A percentile compares a stretch with the other conserved stretches of the same genome.
These are phyloP conservation scores for Pygoscelis antarcticus DNA, from an alignment of 2,113 vertebrate species.

Conservation along the genomic window DNA sequence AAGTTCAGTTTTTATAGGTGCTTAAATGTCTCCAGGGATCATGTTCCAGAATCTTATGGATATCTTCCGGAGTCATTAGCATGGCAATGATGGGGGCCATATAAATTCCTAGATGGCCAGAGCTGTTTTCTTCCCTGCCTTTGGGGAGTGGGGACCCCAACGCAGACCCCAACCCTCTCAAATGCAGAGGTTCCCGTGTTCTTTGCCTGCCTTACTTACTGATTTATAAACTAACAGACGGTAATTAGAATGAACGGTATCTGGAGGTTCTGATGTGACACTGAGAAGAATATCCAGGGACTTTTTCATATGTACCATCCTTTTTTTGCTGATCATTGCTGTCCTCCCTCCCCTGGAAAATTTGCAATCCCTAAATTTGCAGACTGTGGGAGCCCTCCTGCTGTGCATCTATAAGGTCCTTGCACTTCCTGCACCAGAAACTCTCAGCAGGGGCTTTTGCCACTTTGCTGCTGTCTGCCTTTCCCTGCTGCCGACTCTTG, in stretches of 20 bases:
- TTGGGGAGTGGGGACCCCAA: neutral
- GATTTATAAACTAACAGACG: neutral
- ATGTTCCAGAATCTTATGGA: neutral
- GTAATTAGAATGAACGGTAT: neutral
- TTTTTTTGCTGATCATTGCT: neutral
- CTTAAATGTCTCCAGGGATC: neutral
- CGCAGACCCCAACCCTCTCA: neutral
- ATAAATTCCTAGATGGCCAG: neutral
- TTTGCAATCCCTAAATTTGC: neutral
- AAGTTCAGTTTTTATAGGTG: neutral
- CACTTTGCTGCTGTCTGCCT: neutral
- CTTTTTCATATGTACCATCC: neutral
- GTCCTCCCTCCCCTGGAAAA: neutral
- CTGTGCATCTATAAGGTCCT: neutral
- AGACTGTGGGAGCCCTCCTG: neutral
- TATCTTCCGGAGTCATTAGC: neutral
- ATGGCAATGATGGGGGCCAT: neutral
- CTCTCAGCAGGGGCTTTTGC: neutral
- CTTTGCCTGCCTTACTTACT: neutral
- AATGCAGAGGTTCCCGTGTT: neutral
- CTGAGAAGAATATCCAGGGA: neutral
- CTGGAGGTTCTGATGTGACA: neutral
- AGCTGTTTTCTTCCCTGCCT: neutral
- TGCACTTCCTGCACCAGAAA: neutral
- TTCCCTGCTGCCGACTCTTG: neutral